Base-by-base conservation (phyloP, 2,113 vertebrate species). In the Mesocricetus auratus region DNA sequence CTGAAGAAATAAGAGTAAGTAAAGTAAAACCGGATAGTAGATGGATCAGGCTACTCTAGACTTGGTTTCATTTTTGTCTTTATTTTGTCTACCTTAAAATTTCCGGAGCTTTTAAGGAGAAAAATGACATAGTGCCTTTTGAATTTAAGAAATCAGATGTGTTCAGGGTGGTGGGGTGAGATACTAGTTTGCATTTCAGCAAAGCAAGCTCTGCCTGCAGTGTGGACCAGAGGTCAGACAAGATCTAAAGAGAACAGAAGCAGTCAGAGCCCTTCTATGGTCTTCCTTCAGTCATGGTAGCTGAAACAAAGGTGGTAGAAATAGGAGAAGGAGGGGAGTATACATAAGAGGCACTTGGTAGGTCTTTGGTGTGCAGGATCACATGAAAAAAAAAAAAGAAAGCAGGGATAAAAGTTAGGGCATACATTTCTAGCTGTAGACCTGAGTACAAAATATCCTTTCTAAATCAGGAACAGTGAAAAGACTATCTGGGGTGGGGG, bases 111-210 rank as follows among this genome's bases (percentile, higher is more conserved):
- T 71, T 91, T 82, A 82, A 39, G 53, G 12, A 39, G 78, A n/a
- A 78, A 78, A 33, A 53, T n/a, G 2, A 22, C 21, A 58, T 12
- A 7, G 11, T 58, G 33, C 21, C n/a, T 58, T 81, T 60, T 58
- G 53, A 36, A 82, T 58, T 82, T 58, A 24, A 58, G 53, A 82
- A 56, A 39, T 82, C 9, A n/a, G 15, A 22, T 24, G 7, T 56
- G 33, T 81, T 81, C 33, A 7, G 1, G 31, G 21, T n/a, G 86
- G 62, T 79, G 66, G 68, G 33, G 8, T 22, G 90, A 71, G 29
- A 85, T 64, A 73, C 47, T 62, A 74, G n/a, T 58, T 50, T 88
- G 26, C 77, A 45, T 89, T 94, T 82, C 86, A 91, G 83, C 60
- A 66, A 85, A 29, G 83, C 29, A 0, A 39, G 39, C 29, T 83